These are phyloP conservation scores for Sipunculus nudus DNA, from an alignment of 2,888 invertebrate species.

Conservation along the genomic window DNA sequence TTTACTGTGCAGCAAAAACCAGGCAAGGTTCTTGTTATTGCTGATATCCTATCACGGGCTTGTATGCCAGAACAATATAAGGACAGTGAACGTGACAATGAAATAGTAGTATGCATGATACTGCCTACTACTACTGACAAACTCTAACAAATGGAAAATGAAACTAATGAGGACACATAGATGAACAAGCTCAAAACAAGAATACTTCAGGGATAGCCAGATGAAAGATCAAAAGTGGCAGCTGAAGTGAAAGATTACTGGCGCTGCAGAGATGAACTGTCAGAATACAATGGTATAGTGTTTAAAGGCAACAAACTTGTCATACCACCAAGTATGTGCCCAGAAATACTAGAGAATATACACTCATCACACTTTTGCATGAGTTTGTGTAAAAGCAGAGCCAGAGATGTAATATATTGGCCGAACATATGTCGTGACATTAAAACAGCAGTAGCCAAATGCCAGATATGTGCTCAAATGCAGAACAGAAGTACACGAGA, in stretches of 20 bases:
- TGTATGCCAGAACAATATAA: neutral
- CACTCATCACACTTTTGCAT: constrained; percentile 16
- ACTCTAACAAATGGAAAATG: neutral
- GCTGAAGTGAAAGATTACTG: neutral
- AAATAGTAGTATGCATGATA: neutral
- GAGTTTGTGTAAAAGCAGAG: constrained; percentile 2
- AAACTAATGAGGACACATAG: neutral
- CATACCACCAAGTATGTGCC: constrained; percentile 14
- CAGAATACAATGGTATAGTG: constrained; percentile 12
- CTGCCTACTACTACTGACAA: neutral
- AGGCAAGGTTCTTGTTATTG: neutral
- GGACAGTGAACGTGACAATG: neutral
- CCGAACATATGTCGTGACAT: constrained; percentile 6
- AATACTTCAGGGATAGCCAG: constrained; percentile 14
- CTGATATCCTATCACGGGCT: constrained; percentile 1
- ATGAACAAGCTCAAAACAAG: neutral
- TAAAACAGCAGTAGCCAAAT: neutral
- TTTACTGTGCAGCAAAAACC: neutral
- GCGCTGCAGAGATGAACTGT: neutral
- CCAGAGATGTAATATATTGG: constrained; percentile 19
- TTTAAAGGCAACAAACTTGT: constrained; percentile 10
- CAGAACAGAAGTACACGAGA: no score
- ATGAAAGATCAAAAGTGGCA: neutral
- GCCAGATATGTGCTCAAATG: neutral
- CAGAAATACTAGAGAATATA: constrained; percentile 15